Conservation (phyloP, 2,113 vertebrate genomes). For the Dryoscopus gambensis region DNA sequence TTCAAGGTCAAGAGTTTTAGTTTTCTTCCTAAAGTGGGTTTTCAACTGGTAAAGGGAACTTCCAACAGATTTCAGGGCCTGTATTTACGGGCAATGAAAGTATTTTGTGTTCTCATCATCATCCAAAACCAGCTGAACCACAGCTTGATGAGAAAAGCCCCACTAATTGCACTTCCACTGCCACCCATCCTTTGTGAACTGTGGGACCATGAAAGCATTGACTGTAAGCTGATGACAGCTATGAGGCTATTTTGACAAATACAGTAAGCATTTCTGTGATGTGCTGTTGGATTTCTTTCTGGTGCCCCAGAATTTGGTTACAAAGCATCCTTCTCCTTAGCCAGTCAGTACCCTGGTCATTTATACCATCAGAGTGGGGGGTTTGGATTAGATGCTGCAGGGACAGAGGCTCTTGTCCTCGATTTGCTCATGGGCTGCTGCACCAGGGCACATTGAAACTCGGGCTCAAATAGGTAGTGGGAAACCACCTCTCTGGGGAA, state of each 20-base stretch:
- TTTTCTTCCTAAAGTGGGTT: constrained; percentile 23
- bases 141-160: background rate
- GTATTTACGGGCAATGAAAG: background rate
- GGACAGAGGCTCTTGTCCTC: rapidly evolving
- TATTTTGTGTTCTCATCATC: background rate
- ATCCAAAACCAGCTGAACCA: background rate
- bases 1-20: constrained; percentile 43
- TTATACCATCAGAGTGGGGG: rapidly evolving
- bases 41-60: background rate
- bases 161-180: background rate
- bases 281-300: background rate
- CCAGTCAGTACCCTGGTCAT: no score
- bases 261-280: background rate
- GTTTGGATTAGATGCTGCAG: background rate
- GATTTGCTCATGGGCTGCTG: background rate
- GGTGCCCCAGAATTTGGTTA: background rate
- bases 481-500: background rate
- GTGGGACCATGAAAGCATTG: background rate
- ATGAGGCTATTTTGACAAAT: background rate
- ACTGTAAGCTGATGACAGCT: background rate
- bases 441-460: background rate
- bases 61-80: background rate
- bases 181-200: rapidly evolving
- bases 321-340: background rate
- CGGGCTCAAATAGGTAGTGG: background rate